Base-by-base conservation (phyloP, 1,140 invertebrate genomes). In the Philaenus spumarius region DNA sequence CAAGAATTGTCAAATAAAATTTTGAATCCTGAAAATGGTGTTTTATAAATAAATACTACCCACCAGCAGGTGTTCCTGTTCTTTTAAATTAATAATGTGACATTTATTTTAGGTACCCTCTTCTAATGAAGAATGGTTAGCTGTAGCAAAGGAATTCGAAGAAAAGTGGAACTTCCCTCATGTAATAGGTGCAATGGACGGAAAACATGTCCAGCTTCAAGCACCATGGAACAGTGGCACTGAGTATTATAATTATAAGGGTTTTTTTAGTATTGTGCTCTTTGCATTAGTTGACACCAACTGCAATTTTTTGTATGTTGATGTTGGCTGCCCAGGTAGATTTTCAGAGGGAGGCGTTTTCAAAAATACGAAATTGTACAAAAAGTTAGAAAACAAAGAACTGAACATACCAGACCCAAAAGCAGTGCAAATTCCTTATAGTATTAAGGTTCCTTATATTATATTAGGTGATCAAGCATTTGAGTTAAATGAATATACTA, bases 381-480 rank as follows among this genome's bases (percentile, higher is more conserved):
- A 64, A 62, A 64, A 65, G 58, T 55, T 69, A 46, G 20, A 40
- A 12, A 51, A 42, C 22, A 47, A 61, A 15, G 62, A 43, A 35
- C 48, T 66, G 54, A 64, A 66, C 52, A 61, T 72, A 22, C 71
- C 70, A 46, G 46, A 15, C 43, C 51, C 59, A 26, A 43, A 35
- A 35, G 55, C 58, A 50, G 50, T 73, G 39, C 56, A 64, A 17
- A 62, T 64, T 56, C 65, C 43, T 30, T 48, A 52, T 52, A 56
- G n/a, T n/a, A n/a, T 52, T 30, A 51, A 63, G 45, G 12, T 51
- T 51, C 66, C 71, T 7, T 71, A 72, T 46, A 46, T 68, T 12
- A 54, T 76, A 39, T 55, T 75, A 17, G 73, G 64, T 7, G 73
- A 75, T 63, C 69, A 72, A 20, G 72, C 71, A 17, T 77, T 75